These are phyloP conservation scores for Gila orcuttii DNA, from an alignment of 2,113 vertebrate species.

Conservation along the genomic window DNA sequence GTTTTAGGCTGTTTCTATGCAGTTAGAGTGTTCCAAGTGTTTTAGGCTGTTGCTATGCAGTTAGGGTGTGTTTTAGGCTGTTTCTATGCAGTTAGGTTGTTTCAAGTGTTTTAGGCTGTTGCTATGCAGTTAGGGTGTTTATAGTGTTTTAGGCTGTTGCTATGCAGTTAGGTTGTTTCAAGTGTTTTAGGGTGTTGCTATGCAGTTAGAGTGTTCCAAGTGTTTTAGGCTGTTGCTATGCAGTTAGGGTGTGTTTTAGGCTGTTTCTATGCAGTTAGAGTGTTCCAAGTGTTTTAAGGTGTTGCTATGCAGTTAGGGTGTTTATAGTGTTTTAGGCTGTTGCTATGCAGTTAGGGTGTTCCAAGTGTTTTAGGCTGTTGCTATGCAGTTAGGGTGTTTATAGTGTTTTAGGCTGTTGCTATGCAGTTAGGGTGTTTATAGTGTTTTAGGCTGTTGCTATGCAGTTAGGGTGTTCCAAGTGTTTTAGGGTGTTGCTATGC, in stretches of 20 bases:
- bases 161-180: not conserved
- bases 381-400: not conserved
- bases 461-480: too few relatives aligned
- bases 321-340: too few relatives aligned
- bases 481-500: not conserved
- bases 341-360: not conserved
- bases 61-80: not conserved
- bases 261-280: not conserved
- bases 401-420: rapidly evolving
- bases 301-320: not conserved
- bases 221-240: not conserved
- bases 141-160: not conserved
- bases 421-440: not conserved
- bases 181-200: not conserved
- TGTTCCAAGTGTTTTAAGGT: not conserved
- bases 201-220: not conserved
- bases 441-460: not conserved
- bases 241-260: not conserved
- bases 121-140: not conserved
- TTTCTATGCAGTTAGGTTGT: not conserved
- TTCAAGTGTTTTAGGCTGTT: not conserved
- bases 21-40: not conserved
- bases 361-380: not conserved
- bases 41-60: not conserved
- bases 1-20: not conserved